phyloP scores from a whole-genome alignment of 2,113 vertebrate species.

The Ameiurus melas region DNA sequence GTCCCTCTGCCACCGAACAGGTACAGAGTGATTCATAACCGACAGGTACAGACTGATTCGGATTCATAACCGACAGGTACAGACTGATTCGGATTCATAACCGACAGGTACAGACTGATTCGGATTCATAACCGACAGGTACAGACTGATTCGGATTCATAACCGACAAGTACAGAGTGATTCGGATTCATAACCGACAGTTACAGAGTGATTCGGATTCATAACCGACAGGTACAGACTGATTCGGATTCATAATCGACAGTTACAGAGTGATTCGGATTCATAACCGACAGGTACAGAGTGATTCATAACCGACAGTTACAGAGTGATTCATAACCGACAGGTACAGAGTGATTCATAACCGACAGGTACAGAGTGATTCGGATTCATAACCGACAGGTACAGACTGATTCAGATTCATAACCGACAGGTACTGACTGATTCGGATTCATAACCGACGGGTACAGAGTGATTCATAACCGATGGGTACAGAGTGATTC shows the following conservation, averaged over 20 bases:
- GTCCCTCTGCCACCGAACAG: constrained; percentile 96
- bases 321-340: background rate
- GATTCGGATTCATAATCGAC: no score
- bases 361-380: no score
- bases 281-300: background rate
- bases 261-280: no score
- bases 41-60: background rate
- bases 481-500: background rate
- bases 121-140: no score
- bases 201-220: background rate
- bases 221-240: no score
- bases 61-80: background rate
- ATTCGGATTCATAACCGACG: background rate
- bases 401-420: no score
- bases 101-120: background rate
- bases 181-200: no score
- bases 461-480: background rate
- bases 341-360: no score
- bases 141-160: background rate
- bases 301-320: background rate
- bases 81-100: background rate
- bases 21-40: constrained; percentile 65
- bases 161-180: background rate
- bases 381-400: no score
- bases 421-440: no score